phyloP scores from a whole-genome alignment of 2,113 vertebrate genomes.

The Myanophis thanlyinensis region DNA sequence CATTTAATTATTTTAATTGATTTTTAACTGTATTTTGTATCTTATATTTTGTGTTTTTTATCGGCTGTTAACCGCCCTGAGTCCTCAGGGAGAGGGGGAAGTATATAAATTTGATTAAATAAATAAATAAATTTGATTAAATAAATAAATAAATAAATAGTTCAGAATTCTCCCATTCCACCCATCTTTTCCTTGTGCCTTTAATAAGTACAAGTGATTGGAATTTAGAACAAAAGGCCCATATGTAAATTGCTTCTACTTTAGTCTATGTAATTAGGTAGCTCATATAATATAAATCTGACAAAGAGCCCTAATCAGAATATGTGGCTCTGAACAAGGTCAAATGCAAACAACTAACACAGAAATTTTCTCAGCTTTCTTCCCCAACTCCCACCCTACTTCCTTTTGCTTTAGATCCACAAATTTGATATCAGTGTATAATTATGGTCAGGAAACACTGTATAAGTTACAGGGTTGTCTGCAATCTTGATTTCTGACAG shows the following conservation, averaged over 20 bases:
- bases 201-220: background rate
- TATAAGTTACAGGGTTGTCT: conserved; percentile 31
- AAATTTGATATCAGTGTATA: conserved; percentile 50
- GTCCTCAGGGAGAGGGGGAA: too few relatives aligned
- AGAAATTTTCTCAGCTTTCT: conserved; percentile 20
- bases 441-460: conserved; percentile 37
- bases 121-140: too few relatives aligned
- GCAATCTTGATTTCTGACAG: conserved; percentile 46
- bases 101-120: too few relatives aligned
- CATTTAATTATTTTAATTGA: too few relatives aligned
- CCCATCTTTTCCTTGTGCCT: background rate
- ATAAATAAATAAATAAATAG: too few relatives aligned
- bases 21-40: too few relatives aligned
- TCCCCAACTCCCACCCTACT: background rate
- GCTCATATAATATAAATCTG: conserved; percentile 27
- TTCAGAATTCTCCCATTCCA: background rate
- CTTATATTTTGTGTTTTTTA: too few relatives aligned
- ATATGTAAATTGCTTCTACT: background rate
- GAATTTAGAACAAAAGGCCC: background rate
- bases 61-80: too few relatives aligned
- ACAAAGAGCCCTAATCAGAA: conserved; percentile 3
- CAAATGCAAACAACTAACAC: conserved; percentile 18
- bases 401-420: conserved; percentile 21
- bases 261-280: conserved; percentile 6
- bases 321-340: conserved; percentile 25